A percentile compares a stretch with the other conserved stretches of the same genome.
Evolutionary conservation across 2,888 invertebrate species (phyloP).

Genomic region (Siphonodentalium dalli): DNA sequence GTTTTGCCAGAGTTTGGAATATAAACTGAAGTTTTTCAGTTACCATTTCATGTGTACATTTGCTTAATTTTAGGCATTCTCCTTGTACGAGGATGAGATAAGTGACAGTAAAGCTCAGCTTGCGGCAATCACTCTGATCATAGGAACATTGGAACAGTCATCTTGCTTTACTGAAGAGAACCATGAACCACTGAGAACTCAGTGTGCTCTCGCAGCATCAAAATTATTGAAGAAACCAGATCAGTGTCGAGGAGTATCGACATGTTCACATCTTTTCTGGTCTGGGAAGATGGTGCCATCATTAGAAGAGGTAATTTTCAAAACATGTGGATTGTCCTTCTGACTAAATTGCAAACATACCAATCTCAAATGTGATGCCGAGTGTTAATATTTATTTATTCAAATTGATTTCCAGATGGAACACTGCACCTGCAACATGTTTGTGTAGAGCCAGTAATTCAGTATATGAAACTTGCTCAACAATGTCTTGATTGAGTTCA

Average conservation of each 20-base stretch:
- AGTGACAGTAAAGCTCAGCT: constrained; percentile 96
- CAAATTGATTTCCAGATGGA: no score
- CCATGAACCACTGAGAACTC: constrained; percentile 93
- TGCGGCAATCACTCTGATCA: constrained; percentile 93
- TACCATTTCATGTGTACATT: background rate
- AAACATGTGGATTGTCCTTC: no score
- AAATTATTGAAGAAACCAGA: constrained; percentile 97
- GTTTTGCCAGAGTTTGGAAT: no score
- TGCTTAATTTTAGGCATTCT: constrained; percentile 78
- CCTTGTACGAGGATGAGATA: constrained; percentile 95
- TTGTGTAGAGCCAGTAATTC: no score
- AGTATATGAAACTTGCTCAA: no score
- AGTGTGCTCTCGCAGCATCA: constrained; percentile 94
- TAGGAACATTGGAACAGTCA: constrained; percentile 94
- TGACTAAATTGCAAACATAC: no score
- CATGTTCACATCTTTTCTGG: constrained; percentile 97
- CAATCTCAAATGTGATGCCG: background rate
- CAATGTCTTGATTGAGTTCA: no score
- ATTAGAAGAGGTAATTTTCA: constrained; percentile 45
- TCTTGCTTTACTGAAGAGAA: constrained; percentile 95
- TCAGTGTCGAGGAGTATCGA: constrained; percentile 92
- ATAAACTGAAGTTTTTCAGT: no score
- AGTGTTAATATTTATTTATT: background rate
- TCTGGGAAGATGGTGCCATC: constrained; percentile 71
- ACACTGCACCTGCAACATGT: no score